These are phyloP conservation scores for Lithobates sylvaticus DNA, from an alignment of 2,797 vertebrate species.

Conservation along the genomic window DNA sequence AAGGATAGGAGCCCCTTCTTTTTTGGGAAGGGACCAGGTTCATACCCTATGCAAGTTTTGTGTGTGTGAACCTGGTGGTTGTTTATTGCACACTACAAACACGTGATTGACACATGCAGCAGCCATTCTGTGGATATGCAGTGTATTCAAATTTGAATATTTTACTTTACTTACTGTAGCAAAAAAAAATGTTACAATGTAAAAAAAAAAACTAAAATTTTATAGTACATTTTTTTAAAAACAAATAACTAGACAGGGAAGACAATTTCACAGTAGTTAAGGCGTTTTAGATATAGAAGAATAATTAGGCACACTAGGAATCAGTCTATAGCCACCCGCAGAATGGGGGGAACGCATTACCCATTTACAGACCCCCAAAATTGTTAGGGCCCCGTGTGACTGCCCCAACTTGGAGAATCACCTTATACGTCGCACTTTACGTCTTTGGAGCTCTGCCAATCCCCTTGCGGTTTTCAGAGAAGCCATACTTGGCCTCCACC, in stretches of 20 bases:
- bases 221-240: background rate
- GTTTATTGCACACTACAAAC: too few species aligned
- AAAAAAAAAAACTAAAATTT: background rate
- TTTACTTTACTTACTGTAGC: background rate
- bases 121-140: background rate
- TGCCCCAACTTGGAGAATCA: too few species aligned
- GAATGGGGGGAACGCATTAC: background rate
- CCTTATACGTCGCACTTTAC: background rate
- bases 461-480: too few species aligned
- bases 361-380: too few species aligned
- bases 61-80: background rate
- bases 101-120: too few species aligned
- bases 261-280: background rate
- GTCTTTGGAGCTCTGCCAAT: background rate
- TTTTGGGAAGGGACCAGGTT: too few species aligned
- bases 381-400: too few species aligned
- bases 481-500: background rate
- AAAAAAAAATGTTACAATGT: background rate
- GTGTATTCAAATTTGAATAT: background rate
- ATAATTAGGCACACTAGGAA: background rate
- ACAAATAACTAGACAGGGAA: background rate
- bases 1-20: too few species aligned
- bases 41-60: background rate
- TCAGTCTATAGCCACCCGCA: background rate
- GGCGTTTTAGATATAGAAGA: background rate